Evolutionary conservation across 2,797 vertebrate genomes (phyloP), one percentile per base, ranked within the genome.

Genomic region (Manis crassicaudata): DNA sequence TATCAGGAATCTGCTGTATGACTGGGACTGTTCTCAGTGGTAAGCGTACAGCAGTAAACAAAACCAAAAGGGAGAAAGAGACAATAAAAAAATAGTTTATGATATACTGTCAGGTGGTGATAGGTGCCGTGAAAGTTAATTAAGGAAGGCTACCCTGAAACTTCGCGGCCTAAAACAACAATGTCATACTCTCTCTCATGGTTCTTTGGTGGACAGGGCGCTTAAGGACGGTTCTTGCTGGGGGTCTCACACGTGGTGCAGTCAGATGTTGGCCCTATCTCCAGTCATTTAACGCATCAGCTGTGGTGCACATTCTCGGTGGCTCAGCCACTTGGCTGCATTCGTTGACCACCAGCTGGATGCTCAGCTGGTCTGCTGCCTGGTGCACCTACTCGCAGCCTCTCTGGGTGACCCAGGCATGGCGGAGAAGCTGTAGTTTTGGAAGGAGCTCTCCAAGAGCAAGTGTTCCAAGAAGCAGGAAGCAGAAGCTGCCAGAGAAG

Each of bases 11-110:
- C 43, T 75, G 21, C 50, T 56, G 11, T 9, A 0, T 32, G 60
- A 58, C 27, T 5, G 56, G 32, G 6, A n/a, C 54, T 32, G 23
- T 27, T 79, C 29, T 81, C 16, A 2, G 17, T 43, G 67, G 35
- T 84, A 40, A 65, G 73, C 23, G 27, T 10, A 29, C 1, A 37
- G 27, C 35, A 77, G 56, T 21, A 80, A 93, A 72, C 73, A 80
- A 80, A 93, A 86, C 29, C 52, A 32, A 63, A 50, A 68, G 20
- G 52, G 63, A 67, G 29, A 63, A 91, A 73, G 62, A 88, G 70
- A 40, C 20, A 17, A 21, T n/a, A 56, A 52, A 50, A 23, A 65
- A 58, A 76, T 25, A 68, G 23, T 29, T 63, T 43, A 14, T 23
- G 37, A 46, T 25, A 32, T 18, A n/a, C 40, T 37, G 13, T 29